phyloP scores from a whole-genome alignment of 2,113 vertebrate species.

The Micronisus gabar region DNA sequence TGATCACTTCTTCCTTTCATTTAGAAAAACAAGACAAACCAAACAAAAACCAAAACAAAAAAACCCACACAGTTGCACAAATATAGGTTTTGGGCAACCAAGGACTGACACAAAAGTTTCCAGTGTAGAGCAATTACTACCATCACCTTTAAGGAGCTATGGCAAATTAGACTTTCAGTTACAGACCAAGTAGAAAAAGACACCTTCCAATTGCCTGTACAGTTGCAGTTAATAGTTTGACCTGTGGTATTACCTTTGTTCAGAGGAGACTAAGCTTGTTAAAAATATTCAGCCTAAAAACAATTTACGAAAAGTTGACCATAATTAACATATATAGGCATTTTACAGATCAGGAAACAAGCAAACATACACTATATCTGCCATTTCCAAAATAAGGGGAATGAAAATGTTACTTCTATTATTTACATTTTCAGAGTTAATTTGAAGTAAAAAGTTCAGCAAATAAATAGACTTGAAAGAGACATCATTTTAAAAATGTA shows the following conservation, averaged over 20 bases:
- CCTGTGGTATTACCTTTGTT: not conserved
- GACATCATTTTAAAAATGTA: not conserved
- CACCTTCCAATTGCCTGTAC: not conserved
- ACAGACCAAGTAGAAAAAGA: not conserved
- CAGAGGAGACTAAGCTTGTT: not conserved
- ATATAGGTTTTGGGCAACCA: not conserved
- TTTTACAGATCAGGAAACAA: not conserved
- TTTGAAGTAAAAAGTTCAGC: not conserved
- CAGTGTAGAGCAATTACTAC: not conserved
- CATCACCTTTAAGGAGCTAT: not conserved
- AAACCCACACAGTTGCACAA: fast-evolving
- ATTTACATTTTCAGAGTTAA: not conserved
- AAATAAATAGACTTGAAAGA: not conserved
- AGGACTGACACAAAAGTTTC: not conserved
- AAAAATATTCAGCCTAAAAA: not conserved
- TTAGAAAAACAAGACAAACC: not conserved
- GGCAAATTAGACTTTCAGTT: not conserved
- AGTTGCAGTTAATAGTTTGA: not conserved
- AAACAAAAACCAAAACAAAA: not conserved
- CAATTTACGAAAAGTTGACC: not conserved
- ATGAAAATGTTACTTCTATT: not conserved
- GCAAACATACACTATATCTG: not conserved
- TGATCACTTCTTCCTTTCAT: not conserved
- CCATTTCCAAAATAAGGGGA: not conserved
- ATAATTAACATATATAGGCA: not conserved